Evolutionary conservation across 2,888 invertebrate genomes (phyloP).

Genomic region (Sipha maydis): DNA sequence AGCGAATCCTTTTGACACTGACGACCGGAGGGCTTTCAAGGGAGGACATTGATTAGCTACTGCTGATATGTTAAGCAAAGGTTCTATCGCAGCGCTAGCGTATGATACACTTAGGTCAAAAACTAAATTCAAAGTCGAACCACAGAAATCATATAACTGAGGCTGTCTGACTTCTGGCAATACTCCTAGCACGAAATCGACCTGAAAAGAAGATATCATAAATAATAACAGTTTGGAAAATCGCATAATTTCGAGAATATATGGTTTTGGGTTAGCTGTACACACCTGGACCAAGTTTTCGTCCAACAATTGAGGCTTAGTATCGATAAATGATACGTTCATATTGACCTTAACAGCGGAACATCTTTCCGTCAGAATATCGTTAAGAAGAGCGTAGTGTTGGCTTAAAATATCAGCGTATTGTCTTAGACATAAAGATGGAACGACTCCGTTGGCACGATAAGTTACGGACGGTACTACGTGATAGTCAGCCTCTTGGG

Average conservation of each 20-base stretch:
- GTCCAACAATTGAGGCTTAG: conserved; percentile 81
- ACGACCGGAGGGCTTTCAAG: conserved; percentile 84
- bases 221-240: not conserved
- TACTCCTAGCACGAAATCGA: conserved; percentile 68
- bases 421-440: conserved; percentile 83
- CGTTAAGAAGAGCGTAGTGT: conserved; percentile 82
- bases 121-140: conserved; percentile 90
- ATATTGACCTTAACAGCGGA: conserved; percentile 94
- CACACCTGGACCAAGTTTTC: conserved; percentile 82
- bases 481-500: conserved; percentile 94
- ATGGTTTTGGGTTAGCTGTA: not conserved
- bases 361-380: conserved; percentile 87
- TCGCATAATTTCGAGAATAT: not conserved
- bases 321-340: conserved; percentile 89
- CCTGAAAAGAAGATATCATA: conserved; percentile 35
- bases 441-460: conserved; percentile 89
- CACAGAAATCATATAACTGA: conserved; percentile 93
- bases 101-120: conserved; percentile 94
- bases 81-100: conserved; percentile 89
- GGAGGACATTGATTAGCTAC: conserved; percentile 95
- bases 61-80: conserved; percentile 86
- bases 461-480: conserved; percentile 87
- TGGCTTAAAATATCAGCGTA: conserved; percentile 86
- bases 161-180: conserved; percentile 91
- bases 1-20: conserved; percentile 88